Evolutionary conservation across 2,888 invertebrate species (phyloP), one percentile per base, ranked within the genome.

Genomic region (Oscheius sp.): DNA sequence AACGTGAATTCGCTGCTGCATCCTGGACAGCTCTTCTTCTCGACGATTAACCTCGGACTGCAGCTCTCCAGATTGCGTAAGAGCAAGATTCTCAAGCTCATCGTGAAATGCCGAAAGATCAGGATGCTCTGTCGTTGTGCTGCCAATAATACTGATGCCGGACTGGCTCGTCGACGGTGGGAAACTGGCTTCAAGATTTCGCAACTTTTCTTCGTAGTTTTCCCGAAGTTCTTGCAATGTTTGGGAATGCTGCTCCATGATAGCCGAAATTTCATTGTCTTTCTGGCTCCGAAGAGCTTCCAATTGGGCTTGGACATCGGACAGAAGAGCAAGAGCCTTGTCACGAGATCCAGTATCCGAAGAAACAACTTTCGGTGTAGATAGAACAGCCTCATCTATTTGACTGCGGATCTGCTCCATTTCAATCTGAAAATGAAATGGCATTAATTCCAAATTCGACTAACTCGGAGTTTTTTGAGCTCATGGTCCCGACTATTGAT

Each of bases 401-500:
- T 32, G 5, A 11, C 21, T 4, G 7, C 51, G 60, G 2, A 51
- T 29, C 13, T 51, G 71, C 37, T 63, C 70, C 13, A 57, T 51
- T 72, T 74, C 57, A 47, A 58, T 47, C 53, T 66, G 21, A 47
- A 48, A 37, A 35, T 0, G 7, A 5, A 42, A 5, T 42, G 4
- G 42, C 7, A 3, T 3, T 42, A 42, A 5, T 7, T 42, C 3
- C 42, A 42, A 3, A 29, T 29, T 11, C 21, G 3, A 13, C 70
- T 51, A 5, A 85, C 85, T 73, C 83, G 77, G 21, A 85, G 74
- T 51, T 78, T 76, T 68, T 82, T 83, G 47, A 86, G 85, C 57
- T 86, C 84, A 2, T 82, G 78, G 68, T 86, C 86, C 53, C 86
- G 72, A 48, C 79, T 76, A 9, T 71, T 60, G n/a, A 86, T 76